Conservation (phyloP, 1,140 invertebrate species). For the Steinernema khuongi region DNA sequence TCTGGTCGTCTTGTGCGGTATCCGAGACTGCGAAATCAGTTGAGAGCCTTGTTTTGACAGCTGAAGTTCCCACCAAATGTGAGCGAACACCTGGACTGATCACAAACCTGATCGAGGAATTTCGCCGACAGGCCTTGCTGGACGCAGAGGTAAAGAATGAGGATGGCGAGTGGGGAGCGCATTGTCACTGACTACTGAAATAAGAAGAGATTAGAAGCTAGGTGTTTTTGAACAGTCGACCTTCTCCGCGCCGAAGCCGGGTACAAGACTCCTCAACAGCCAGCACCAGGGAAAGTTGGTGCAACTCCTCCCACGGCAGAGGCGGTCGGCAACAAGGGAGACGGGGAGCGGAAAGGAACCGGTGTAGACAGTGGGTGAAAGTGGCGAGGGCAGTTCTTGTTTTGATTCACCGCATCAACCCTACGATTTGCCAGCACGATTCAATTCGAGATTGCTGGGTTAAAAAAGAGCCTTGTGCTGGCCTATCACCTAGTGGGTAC, state of each 20-base stretch:
- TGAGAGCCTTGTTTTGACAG: constrained; percentile 25
- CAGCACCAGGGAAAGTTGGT: background rate
- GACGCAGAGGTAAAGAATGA: background rate
- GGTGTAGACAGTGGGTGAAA: constrained; percentile 3
- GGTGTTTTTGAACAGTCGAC: background rate
- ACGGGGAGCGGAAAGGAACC: background rate
- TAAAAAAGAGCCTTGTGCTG: background rate
- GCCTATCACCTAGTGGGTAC: background rate
- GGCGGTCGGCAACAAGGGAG: constrained; percentile 1
- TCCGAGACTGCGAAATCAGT: constrained; percentile 15
- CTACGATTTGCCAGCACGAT: background rate
- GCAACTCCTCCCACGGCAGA: background rate
- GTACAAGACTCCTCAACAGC: too few species aligned
- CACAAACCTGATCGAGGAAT: constrained; percentile 12
- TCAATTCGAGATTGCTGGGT: background rate
- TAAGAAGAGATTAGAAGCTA: background rate
- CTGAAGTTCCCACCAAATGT: background rate
- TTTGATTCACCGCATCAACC: constrained; percentile 14
- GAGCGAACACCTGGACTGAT: background rate
- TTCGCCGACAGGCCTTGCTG: background rate
- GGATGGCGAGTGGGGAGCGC: background rate
- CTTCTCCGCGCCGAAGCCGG: background rate
- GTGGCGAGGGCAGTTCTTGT: constrained; percentile 14
- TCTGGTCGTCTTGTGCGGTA: constrained; percentile 22
- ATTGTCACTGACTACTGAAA: background rate